These are phyloP conservation scores for Syrrhaptes paradoxus DNA, from an alignment of 2,113 vertebrate species.

Conservation along the genomic window DNA sequence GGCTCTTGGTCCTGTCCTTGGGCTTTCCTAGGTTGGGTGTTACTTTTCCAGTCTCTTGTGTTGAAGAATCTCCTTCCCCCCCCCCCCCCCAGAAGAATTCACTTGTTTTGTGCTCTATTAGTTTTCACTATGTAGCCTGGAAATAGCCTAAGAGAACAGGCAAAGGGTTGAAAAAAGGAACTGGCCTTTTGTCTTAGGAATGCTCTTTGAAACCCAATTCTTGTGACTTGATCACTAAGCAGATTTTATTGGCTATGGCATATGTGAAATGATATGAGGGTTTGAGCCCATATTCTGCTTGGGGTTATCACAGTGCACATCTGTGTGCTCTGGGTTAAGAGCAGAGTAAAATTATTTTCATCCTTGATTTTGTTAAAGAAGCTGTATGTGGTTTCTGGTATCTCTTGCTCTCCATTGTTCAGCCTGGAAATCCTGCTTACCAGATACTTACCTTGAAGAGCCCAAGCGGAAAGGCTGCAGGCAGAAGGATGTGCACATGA, in stretches of 20 bases:
- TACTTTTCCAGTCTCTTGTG: neutral
- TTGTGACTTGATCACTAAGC: neutral
- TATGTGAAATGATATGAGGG: neutral
- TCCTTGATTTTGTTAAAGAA: neutral
- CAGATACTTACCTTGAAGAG: neutral
- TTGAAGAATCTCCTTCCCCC: neutral
- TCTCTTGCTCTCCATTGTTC: neutral
- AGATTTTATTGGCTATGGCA: neutral
- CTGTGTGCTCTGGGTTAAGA: neutral
- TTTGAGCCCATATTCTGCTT: neutral
- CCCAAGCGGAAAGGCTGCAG: neutral
- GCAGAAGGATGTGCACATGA: neutral
- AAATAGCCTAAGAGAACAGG: neutral
- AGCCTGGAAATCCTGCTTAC: neutral
- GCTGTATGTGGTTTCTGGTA: accelerated
- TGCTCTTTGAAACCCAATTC: neutral
- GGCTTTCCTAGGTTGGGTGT: neutral
- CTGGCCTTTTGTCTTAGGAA: neutral
- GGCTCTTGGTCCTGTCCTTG: accelerated
- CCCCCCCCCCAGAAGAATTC: neutral
- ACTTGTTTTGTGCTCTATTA: neutral
- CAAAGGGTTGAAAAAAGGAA: neutral
- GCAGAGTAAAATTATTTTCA: neutral
- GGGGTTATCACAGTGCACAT: accelerated
- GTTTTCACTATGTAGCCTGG: neutral